These are phyloP conservation scores for Chaetops frenatus DNA, from an alignment of 2,113 vertebrate species.

Conservation along the genomic window DNA sequence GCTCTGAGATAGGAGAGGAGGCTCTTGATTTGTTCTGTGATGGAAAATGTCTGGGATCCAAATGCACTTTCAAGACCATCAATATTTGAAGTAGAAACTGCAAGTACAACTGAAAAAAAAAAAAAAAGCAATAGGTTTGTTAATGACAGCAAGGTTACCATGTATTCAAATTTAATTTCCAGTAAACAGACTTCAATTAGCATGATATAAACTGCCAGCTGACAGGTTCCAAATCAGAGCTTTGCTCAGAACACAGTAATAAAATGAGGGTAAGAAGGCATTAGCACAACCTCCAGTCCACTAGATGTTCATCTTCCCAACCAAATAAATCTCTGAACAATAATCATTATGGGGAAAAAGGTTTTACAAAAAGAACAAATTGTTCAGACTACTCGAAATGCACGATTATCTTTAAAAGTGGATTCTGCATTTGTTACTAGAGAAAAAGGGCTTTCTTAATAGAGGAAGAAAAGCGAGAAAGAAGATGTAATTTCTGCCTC, in stretches of 20 bases:
- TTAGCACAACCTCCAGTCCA: neutral
- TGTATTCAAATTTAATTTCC: neutral
- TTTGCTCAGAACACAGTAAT: neutral
- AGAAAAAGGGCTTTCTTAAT: neutral
- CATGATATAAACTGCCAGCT: constrained; percentile 8
- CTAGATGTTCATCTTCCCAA: neutral
- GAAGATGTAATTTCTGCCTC: neutral
- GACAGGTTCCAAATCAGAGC: constrained; percentile 10
- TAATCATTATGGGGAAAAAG: neutral
- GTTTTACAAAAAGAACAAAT: neutral
- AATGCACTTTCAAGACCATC: constrained; percentile 13
- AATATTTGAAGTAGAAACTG: neutral
- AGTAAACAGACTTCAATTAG: neutral
- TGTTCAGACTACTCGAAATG: neutral
- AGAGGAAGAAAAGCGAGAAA: neutral
- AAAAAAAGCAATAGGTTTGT: neutral
- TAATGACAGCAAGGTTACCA: neutral
- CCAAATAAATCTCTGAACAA: constrained; percentile 8
- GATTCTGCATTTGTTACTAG: neutral
- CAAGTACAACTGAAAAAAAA: constrained; percentile 48
- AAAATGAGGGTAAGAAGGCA: neutral
- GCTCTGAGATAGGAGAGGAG: neutral
- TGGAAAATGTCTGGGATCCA: constrained; percentile 26
- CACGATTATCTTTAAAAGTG: neutral
- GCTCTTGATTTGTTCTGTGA: constrained; percentile 19